phyloP scores from a whole-genome alignment of 2,113 vertebrate genomes.

The Crotophaga sulcirostris region DNA sequence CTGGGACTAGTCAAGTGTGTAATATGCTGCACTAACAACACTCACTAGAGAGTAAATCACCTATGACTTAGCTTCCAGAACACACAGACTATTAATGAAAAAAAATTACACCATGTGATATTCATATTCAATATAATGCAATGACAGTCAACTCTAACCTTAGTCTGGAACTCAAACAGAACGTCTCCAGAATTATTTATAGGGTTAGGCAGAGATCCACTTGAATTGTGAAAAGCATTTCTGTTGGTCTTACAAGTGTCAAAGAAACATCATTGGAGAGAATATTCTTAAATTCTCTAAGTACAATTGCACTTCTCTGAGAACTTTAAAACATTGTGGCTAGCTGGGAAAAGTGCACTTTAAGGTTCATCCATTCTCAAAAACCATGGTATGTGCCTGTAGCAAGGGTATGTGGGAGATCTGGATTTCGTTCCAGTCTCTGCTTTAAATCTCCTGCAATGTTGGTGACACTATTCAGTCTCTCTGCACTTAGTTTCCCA shows the following conservation, averaged over 20 bases:
- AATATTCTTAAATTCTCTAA: neutral
- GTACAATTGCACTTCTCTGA: neutral
- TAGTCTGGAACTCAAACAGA: conserved; percentile 13
- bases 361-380: neutral
- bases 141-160: conserved; percentile 28
- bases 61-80: conserved; percentile 55
- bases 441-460: neutral
- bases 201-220: neutral
- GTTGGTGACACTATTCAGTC: neutral
- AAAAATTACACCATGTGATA: conserved; percentile 31
- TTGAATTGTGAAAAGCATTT: neutral
- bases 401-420: neutral
- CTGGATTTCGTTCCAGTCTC: neutral
- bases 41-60: conserved; percentile 61
- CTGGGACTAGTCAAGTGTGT: conserved; percentile 58
- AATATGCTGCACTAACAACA: conserved; percentile 64
- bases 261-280: neutral
- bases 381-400: neutral
- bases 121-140: conserved; percentile 18
- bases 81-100: conserved; percentile 36
- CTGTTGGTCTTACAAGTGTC: neutral
- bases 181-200: neutral
- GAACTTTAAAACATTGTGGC: neutral
- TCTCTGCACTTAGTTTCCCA: neutral
- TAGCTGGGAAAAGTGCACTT: neutral